Evolutionary conservation across 2,797 vertebrate species (phyloP).

Genomic region (Capromys pilorides): DNA sequence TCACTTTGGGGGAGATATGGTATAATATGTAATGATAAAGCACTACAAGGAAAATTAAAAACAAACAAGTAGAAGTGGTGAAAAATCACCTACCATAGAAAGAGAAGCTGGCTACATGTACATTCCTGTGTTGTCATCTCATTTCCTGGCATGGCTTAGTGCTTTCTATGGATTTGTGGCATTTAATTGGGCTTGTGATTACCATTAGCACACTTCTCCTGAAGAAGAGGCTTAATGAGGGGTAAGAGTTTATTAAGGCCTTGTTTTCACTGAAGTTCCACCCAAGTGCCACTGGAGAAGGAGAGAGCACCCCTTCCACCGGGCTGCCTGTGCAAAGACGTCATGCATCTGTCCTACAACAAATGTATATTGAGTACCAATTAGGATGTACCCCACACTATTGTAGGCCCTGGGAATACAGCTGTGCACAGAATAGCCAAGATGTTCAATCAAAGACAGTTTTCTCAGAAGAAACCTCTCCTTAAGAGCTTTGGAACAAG

Average conservation of each 20-base stretch:
- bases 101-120: neutral
- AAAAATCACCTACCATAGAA: neutral
- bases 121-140: neutral
- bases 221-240: constrained; percentile 43
- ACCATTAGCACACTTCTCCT: constrained; percentile 5
- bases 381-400: neutral
- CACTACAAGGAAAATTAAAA: neutral
- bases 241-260: neutral
- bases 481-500: constrained; percentile 14
- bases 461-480: constrained; percentile 27
- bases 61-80: neutral
- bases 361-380: neutral
- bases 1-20: too few species aligned
- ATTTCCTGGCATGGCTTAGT: neutral
- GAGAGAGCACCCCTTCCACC: fast-evolving
- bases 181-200: constrained; percentile 31
- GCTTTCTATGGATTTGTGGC: neutral
- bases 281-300: neutral
- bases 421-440: constrained; percentile 52
- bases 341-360: neutral
- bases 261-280: neutral
- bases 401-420: neutral
- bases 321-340: neutral
- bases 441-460: constrained; percentile 59
- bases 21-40: neutral